Conservation (phyloP, 2,113 vertebrate species). For the Murina feae region DNA sequence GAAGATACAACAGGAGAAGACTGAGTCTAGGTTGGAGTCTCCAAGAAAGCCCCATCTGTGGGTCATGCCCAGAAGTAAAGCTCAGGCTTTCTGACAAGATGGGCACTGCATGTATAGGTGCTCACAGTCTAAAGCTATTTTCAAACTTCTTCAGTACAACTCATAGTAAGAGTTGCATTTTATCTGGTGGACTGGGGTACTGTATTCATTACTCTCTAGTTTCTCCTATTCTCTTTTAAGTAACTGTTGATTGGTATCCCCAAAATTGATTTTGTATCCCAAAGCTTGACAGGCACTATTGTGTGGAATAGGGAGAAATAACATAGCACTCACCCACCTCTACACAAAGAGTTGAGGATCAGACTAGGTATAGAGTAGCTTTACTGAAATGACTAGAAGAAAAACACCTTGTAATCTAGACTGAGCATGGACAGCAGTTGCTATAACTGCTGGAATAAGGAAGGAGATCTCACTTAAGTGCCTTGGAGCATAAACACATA, state of each 20-base stretch:
- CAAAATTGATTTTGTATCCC: neutral
- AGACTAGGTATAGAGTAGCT: neutral
- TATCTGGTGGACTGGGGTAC: neutral
- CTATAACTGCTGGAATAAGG: neutral
- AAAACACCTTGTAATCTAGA: neutral
- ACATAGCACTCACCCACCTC: neutral
- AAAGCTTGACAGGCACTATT: neutral
- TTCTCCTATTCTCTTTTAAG: neutral
- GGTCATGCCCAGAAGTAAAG: neutral
- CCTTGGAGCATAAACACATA: neutral
- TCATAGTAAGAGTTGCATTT: neutral
- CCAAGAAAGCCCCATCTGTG: neutral
- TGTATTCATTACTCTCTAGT: neutral
- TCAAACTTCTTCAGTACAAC: neutral
- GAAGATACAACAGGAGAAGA: neutral
- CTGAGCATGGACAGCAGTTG: accelerated
- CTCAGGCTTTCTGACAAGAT: neutral
- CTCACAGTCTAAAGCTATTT: neutral
- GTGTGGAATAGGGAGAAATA: neutral
- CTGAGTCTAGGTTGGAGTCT: too few species aligned
- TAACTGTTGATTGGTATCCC: neutral
- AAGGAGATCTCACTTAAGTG: neutral
- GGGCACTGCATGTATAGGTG: accelerated
- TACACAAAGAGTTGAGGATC: neutral
- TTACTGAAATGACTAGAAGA: neutral